Base-by-base conservation (phyloP, 2,113 vertebrate species). In the Turdus rufiventris region DNA sequence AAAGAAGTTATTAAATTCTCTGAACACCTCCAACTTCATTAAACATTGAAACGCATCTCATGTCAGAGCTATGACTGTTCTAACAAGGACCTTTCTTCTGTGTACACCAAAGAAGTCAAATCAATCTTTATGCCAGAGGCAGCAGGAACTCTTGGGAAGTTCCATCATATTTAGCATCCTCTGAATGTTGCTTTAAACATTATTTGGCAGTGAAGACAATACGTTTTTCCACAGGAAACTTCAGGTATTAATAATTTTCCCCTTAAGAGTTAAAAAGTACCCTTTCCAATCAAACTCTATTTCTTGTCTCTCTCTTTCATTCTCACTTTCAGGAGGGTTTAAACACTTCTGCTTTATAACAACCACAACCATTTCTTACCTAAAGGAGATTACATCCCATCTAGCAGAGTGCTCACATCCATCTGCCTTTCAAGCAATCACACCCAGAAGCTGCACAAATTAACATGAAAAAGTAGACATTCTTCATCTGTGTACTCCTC, bases 21-120 rank as follows among this genome's bases (percentile, higher is more conserved):
- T 58, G 61, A 85, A 85, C 26, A 79, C 25, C 15, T 91, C 58
- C 28, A 75, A 34, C 29, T 77, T 72, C 38, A 1, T 67, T 47
- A 56, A 50, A 66, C 23, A 24, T 8, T 60, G n/a, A 70, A 70
- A 73, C 2, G 75, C 40, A 62, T 25, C 29, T 57, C 42, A 1
- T 8, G 14, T n/a, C 53, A 76, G 56, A 78, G 16, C 6, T 61
- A 16, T 4, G 6, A 75, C 33, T 68, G 45, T 45, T 60, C 40
- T 16, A 63, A 60, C 0, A 0, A 3, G 16, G 62, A 50, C 8
- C 11, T 54, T 51, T 40, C 34, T 70, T 53, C 53, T 56, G 34
- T 1, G 1, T 81, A 63, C 43, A 67, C 14, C 36, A 47, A 36
- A 88, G 19, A 85, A 47, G 26, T 33, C 10, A 83, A 74, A 90